phyloP scores from a whole-genome alignment of 2,797 vertebrate genomes.

The Macropus fuliginosus region DNA sequence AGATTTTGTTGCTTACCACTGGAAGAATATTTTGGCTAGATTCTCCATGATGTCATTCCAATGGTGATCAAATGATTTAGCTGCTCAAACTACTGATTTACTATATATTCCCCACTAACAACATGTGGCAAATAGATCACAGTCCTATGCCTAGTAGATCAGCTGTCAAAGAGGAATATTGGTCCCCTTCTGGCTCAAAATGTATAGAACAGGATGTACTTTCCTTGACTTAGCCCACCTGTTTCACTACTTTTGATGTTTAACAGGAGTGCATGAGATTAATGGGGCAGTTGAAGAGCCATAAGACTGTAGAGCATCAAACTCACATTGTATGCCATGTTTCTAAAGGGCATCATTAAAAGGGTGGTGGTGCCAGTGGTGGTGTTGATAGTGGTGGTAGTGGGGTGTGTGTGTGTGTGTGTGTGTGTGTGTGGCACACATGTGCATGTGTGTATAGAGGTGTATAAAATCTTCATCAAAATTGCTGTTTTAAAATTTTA shows the following conservation, averaged over 20 bases:
- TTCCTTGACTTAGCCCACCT: neutral
- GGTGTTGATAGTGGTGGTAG: too few relatives aligned
- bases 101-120: neutral
- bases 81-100: neutral
- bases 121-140: slow-evolving; percentile 25
- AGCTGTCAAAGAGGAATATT: neutral
- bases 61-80: slow-evolving; percentile 32
- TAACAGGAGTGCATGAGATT: neutral
- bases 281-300: neutral
- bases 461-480: too few relatives aligned
- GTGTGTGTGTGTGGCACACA: too few relatives aligned
- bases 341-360: neutral
- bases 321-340: neutral
- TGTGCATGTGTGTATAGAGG: too few relatives aligned
- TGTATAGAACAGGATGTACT: neutral
- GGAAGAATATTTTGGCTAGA: neutral
- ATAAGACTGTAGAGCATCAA: neutral
- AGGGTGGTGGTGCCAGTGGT: too few relatives aligned
- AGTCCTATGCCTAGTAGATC: neutral
- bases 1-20: neutral
- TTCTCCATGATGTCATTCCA: neutral
- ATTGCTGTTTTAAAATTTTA: neutral
- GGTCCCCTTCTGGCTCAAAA: neutral
- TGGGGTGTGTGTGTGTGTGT: too few relatives aligned
- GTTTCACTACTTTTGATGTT: neutral